Base-by-base conservation (phyloP, 35 echinoderm and acorn worm genomes). In the Heliocidaris erythrogramma region DNA sequence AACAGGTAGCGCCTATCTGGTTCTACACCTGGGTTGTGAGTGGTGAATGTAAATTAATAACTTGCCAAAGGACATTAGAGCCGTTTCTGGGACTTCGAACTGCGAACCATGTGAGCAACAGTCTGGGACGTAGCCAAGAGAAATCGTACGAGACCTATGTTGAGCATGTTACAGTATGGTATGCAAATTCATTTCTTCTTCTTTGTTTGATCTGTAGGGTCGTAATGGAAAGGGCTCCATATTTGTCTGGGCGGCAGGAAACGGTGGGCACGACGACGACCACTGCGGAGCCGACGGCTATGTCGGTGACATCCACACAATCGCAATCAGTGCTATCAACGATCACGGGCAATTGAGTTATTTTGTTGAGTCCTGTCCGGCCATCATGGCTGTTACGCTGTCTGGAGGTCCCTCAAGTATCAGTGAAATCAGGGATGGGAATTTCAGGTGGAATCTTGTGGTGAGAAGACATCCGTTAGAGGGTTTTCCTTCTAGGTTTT, bases 191-290 rank as follows among this genome's bases (percentile, higher is more conserved):
- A 56, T 10, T 56, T 14, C 50, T 14, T 56, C 52, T 12, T 78
- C 2, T 78, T 78, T 78, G 49, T 78, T n/a, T 78, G 21, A 14
- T 27, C 48, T 86, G n/a, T n/a, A 99, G 98, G 98, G 98, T 96
- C 98, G 98, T 30, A 94, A 96, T 53, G 98, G 98, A 7, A 97
- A 97, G 92, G 98, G 98, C 16, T 96, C 96, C 69, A 97, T 99
- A 87, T 99, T 96, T 94, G 96, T 97, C 59, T 99, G 98, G 98
- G 98, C 98, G 24, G 96, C 97, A 4, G 98, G 98, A 24, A 99
- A 99, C 48, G 98, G 98, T 24, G 98, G 98, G 30, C 21, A 92
- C 2, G 59, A 95, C 7, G 95, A 97, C 32, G 97, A 98, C 47
- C 96, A 99, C 49, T 99, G 98, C 59, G 92, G 93, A 61, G 98